A percentile compares a stretch with the other conserved stretches of the same genome.
phyloP scores from a whole-genome alignment of 2,888 invertebrate genomes.

The Coenonympha arcania region DNA sequence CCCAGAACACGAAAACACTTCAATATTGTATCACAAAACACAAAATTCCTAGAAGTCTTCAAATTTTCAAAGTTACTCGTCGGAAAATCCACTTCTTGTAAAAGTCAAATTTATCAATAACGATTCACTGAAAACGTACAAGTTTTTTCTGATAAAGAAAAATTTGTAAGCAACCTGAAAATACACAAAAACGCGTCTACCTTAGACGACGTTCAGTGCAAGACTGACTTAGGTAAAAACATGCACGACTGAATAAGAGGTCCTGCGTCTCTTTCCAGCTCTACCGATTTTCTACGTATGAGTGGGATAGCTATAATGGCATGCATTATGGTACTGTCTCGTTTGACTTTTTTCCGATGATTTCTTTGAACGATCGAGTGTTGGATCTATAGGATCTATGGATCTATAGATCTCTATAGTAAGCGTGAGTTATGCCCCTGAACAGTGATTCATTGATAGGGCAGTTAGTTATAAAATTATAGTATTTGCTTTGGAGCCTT shows the following conservation, averaged over 20 bases:
- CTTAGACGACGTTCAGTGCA: constrained; percentile 25
- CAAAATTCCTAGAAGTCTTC: constrained; percentile 28
- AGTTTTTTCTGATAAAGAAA: constrained; percentile 11
- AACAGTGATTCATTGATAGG: constrained; percentile 49
- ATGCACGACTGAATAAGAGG: constrained; percentile 49
- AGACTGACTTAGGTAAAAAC: constrained; percentile 43
- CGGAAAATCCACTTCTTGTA: constrained; percentile 7
- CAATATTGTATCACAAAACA: constrained; percentile 33
- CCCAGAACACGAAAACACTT: constrained; percentile 34
- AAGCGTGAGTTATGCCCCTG: constrained; percentile 60
- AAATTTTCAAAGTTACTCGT: constrained; percentile 8
- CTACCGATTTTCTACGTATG: constrained; percentile 16
- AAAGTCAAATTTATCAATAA: constrained; percentile 8
- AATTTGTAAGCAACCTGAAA: constrained; percentile 14
- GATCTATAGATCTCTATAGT: constrained; percentile 62
- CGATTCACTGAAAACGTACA: constrained; percentile 1
- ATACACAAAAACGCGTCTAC: constrained; percentile 28
- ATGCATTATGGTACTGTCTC: constrained; percentile 62
- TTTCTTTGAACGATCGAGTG: constrained; percentile 62
- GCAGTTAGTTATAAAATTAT: constrained; percentile 39
- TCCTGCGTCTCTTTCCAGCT: constrained; percentile 37
- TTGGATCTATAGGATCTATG: constrained; percentile 60
- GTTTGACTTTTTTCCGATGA: constrained; percentile 60
- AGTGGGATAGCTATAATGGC: constrained; percentile 55
- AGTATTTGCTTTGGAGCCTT: constrained; percentile 27